Conservation (phyloP, 2,797 vertebrate species). For the Furcifer pardalis region DNA sequence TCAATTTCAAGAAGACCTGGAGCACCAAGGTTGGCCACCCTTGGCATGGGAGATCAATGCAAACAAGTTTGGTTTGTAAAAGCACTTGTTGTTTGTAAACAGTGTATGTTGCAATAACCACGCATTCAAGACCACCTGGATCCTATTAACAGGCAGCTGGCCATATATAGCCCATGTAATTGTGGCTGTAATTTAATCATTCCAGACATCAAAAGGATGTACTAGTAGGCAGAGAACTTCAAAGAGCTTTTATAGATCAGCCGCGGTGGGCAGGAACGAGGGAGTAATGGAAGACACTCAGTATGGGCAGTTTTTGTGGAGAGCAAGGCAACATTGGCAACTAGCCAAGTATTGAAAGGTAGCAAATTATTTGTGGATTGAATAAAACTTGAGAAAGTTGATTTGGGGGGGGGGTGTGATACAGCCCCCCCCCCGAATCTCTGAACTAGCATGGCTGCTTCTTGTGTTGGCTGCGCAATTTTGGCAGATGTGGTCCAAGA, state of each 20-base stretch:
- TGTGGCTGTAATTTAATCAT: slow-evolving; percentile 43
- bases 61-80: slow-evolving; percentile 25
- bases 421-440: no score
- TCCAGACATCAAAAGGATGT: slow-evolving; percentile 34
- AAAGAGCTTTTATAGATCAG: slow-evolving; percentile 12
- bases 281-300: not conserved
- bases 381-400: no score
- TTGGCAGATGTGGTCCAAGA: no score
- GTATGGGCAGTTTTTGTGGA: not conserved
- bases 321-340: not conserved
- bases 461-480: no score
- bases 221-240: not conserved
- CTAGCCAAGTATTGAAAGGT: fast-evolving
- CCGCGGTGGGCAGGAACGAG: not conserved
- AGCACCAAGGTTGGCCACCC: no score
- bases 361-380: no score
- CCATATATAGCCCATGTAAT: slow-evolving; percentile 25
- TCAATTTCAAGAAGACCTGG: no score
- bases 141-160: slow-evolving; percentile 54
- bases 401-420: no score
- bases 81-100: slow-evolving; percentile 33
- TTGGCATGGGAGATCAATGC: slow-evolving; percentile 23
- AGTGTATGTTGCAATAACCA: slow-evolving; percentile 35
- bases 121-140: slow-evolving; percentile 43
- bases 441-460: no score